phyloP scores from a whole-genome alignment of 92 coral and sea anemone species.

The Porites lobata region DNA sequence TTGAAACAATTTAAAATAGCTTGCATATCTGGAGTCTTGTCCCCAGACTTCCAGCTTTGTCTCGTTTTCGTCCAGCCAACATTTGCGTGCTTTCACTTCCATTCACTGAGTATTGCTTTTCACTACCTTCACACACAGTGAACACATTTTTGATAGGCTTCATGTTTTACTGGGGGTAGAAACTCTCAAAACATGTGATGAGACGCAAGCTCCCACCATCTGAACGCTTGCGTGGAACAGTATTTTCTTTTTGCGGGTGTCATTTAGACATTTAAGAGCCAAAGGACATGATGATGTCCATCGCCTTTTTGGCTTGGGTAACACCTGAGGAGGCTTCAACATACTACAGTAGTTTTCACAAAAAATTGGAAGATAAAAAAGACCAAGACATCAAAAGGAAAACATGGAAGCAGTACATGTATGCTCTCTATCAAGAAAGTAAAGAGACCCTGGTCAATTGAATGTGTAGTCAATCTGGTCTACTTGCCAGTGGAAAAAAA shows the following conservation, averaged over 20 bases:
- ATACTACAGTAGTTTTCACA: slow-evolving; percentile 19
- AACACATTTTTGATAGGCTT: slow-evolving; percentile 22
- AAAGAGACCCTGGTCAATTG: slow-evolving; percentile 48
- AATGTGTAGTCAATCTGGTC: slow-evolving; percentile 55
- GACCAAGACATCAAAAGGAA: slow-evolving; percentile 49
- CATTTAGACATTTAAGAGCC: neutral
- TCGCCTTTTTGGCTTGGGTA: slow-evolving; percentile 58
- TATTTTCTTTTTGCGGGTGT: slow-evolving; percentile 6
- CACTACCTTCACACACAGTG: neutral
- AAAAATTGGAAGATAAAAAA: slow-evolving; percentile 47
- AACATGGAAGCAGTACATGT: slow-evolving; percentile 33
- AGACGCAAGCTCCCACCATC: slow-evolving; percentile 26
- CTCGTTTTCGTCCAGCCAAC: too few relatives aligned
- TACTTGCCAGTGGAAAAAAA: slow-evolving; percentile 65
- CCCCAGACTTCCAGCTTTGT: too few relatives aligned
- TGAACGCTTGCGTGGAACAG: neutral
- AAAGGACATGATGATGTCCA: slow-evolving; percentile 16
- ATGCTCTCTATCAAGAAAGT: slow-evolving; percentile 62
- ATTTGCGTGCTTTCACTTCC: neutral
- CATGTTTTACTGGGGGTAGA: neutral
- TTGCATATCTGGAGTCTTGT: too few relatives aligned
- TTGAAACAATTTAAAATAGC: too few relatives aligned
- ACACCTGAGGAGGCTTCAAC: slow-evolving; percentile 44
- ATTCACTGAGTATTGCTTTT: slow-evolving; percentile 27
- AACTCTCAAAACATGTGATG: neutral